These are phyloP conservation scores for Corythaixoides concolor DNA, from an alignment of 2,113 vertebrate genomes.

Conservation along the genomic window DNA sequence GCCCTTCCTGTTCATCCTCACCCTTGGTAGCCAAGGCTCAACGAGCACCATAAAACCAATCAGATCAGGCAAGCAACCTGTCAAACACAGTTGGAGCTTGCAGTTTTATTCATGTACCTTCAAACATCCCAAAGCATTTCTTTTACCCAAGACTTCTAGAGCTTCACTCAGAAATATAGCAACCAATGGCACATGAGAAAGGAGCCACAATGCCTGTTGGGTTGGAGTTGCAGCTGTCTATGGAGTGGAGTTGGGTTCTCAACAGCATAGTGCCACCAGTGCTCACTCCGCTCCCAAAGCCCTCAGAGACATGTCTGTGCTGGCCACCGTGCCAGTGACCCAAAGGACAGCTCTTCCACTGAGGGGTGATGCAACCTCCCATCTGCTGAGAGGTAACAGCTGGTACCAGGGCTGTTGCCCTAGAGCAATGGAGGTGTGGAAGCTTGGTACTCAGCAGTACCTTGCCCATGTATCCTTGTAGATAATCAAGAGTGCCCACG, in stretches of 20 bases:
- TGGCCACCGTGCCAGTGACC: background rate
- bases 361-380: rapidly evolving
- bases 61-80: background rate
- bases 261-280: background rate
- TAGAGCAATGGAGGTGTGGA: background rate
- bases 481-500: background rate
- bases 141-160: background rate
- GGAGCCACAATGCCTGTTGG: background rate
- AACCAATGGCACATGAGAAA: background rate
- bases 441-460: background rate
- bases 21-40: background rate
- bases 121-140: background rate
- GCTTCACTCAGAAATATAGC: background rate
- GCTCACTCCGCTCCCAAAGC: background rate
- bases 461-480: background rate
- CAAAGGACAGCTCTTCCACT: background rate
- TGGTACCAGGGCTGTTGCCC: background rate
- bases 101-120: background rate
- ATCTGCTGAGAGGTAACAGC: background rate
- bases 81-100: background rate
- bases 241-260: background rate
- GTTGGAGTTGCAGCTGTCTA: background rate
- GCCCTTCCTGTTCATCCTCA: background rate
- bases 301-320: rapidly evolving
- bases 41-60: background rate